These are phyloP conservation scores for Sphaerophoria taeniata DNA, from an alignment of 2,888 invertebrate genomes.

Conservation along the genomic window DNA sequence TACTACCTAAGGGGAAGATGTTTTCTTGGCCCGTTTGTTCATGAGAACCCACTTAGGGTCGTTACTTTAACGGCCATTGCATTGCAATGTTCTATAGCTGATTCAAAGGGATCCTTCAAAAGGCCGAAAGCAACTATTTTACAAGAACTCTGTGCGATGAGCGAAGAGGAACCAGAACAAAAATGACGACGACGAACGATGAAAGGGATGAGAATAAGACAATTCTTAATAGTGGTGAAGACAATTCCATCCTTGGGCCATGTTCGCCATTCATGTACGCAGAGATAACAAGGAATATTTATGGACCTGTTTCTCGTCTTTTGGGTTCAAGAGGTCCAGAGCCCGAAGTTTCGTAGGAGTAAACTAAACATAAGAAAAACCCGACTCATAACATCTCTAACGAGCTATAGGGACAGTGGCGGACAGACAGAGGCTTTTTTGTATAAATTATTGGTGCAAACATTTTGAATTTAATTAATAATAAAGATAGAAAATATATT, in stretches of 20 bases:
- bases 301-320: constrained; percentile 31
- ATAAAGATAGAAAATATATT: constrained; percentile 67
- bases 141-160: constrained; percentile 14
- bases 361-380: constrained; percentile 6
- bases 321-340: background rate
- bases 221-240: constrained; percentile 58
- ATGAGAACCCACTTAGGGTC: constrained; percentile 30
- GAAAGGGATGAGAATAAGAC: constrained; percentile 31
- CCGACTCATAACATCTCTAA: constrained; percentile 14
- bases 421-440: constrained; percentile 41
- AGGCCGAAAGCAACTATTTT: constrained; percentile 45
- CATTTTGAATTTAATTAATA: constrained; percentile 75
- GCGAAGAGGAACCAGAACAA: background rate
- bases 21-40: constrained; percentile 3
- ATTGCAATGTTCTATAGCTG: constrained; percentile 38
- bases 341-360: background rate
- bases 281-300: constrained; percentile 68
- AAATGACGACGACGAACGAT: constrained; percentile 4
- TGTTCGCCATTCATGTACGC: constrained; percentile 67
- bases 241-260: constrained; percentile 70
- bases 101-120: constrained; percentile 15
- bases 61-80: constrained; percentile 31
- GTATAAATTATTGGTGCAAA: constrained; percentile 70
- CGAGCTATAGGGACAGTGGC: background rate
- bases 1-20: background rate